These are phyloP conservation scores for Drosophila demipolita DNA, from an alignment of 2,888 invertebrate species.

Conservation along the genomic window DNA sequence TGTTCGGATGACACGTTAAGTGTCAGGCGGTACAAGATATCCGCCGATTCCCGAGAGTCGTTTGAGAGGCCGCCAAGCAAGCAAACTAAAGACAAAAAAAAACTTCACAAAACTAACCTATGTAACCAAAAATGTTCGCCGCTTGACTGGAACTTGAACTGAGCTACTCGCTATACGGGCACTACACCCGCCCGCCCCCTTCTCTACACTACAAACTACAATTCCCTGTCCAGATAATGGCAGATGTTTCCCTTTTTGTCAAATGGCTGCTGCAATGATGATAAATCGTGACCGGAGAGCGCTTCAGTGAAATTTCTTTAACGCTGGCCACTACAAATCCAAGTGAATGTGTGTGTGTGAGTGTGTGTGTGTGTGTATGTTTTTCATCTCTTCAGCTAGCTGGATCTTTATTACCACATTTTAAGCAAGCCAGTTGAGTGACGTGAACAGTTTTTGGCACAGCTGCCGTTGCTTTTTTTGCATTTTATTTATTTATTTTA, in stretches of 20 bases:
- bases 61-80: conserved; percentile 46
- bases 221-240: conserved; percentile 14
- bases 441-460: conserved; percentile 64
- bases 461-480: conserved; percentile 36
- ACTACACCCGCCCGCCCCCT: background rate
- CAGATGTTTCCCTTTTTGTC: conserved; percentile 73
- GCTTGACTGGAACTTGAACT: conserved; percentile 59
- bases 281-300: conserved; percentile 73
- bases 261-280: conserved; percentile 65
- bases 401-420: conserved; percentile 63
- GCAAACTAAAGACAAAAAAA: conserved; percentile 14
- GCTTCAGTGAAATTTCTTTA: conserved; percentile 66
- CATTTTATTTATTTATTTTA: background rate
- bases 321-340: conserved; percentile 40
- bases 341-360: background rate
- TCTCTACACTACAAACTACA: background rate
- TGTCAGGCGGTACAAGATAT: conserved; percentile 71
- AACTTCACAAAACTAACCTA: conserved; percentile 15
- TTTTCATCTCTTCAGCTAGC: conserved; percentile 31
- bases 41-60: conserved; percentile 38
- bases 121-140: conserved; percentile 47
- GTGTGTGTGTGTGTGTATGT: conserved; percentile 6
- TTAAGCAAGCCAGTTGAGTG: conserved; percentile 54
- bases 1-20: conserved; percentile 81
- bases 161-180: conserved; percentile 11